Evolutionary conservation across 2,888 invertebrate species (phyloP), one percentile per base, ranked within the genome.

Genomic region (Tinea pellionella): DNA sequence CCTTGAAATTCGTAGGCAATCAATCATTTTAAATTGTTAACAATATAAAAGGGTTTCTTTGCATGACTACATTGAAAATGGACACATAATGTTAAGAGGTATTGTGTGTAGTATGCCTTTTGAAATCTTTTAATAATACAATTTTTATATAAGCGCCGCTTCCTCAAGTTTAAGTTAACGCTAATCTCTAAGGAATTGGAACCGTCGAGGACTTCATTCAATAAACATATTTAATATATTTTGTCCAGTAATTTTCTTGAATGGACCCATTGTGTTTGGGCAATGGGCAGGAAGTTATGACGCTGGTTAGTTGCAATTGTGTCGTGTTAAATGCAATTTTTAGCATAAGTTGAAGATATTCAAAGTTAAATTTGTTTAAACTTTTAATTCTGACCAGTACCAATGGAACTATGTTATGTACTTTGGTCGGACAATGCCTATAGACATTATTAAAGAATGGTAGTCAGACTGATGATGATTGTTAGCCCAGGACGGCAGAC

Each of bases 231-330:
- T 24, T 12, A 3, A 24, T 55, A 16, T 66, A 47, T 71, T 75
- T 77, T 75, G 72, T 72, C 68, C 71, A 66, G 66, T 16, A 65
- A 67, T 65, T 67, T 66, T 68, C 63, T 65, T 81, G 78, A 82
- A 84, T 84, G 79, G 65, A 37, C 51, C 62, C 73, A 80, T 81
- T 83, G 77, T 84, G 73, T 67, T 63, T 66, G 72, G 70, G 72
- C 71, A 77, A 73, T 75, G 73, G 71, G 64, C 75, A 80, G 83
- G 81, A 84, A 84, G 77, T 73, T 74, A 81, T 80, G 29, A 55
- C 29, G n/a, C 19, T 19, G 19, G 24, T 24, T 18, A 19, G 19
- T 51, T 51, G 55, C 55, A 29, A 55, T 18, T 55, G 18, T 55
- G 16, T 18, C 3, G 9, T 24, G 24, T 6, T 24, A 24, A 24